Evolutionary conservation across 2,888 invertebrate genomes (phyloP), one percentile per base, ranked within the genome.

Genomic region (Neoascia interrupta): DNA sequence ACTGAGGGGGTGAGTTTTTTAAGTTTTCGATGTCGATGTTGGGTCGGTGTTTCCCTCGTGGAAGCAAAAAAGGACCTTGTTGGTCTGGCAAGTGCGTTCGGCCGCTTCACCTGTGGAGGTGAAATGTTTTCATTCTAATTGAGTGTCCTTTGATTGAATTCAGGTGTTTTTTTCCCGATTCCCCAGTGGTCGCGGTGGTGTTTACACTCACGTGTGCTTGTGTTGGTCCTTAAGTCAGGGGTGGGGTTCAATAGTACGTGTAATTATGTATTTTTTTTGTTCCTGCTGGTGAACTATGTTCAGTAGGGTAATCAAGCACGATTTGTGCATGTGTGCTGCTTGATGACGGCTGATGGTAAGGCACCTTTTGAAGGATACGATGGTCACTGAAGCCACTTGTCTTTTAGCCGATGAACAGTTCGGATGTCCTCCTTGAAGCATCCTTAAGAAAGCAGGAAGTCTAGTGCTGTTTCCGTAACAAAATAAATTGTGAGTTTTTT

Each of bases 141-240:
- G 69, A 81, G 75, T 81, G 80, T 81, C 81, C 80, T 82, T 81
- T 83, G 83, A 83, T 83, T 83, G 83, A 83, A 83, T 82, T 83
- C 82, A 83, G 83, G 83, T 83, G 82, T 82, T 82, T 82, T 81
- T 79, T 73, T 76, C 28, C 31, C 41, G 56, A 45, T 75, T 63
- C 56, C 37, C 61, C 51, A 15, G 69, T 47, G 63, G 41, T 23
- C 8, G 37, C 13, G 34, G 60, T 37, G 43, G 41, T 37, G 23
- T n/a, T n/a, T n/a, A n/a, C n/a, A n/a, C n/a, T 23, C 15, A 49
- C 60, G 58, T 82, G 74, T 63, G 41, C 41, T 43, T 58, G 74
- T 68, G 53, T 76, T 66, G 58, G 66, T 60, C 41, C 69, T 54
- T 49, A 23, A 41, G 19, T 10, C 28, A 49, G 31, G 56, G 68